phyloP scores from a whole-genome alignment of 2,797 vertebrate species.

The Chanos chanos region DNA sequence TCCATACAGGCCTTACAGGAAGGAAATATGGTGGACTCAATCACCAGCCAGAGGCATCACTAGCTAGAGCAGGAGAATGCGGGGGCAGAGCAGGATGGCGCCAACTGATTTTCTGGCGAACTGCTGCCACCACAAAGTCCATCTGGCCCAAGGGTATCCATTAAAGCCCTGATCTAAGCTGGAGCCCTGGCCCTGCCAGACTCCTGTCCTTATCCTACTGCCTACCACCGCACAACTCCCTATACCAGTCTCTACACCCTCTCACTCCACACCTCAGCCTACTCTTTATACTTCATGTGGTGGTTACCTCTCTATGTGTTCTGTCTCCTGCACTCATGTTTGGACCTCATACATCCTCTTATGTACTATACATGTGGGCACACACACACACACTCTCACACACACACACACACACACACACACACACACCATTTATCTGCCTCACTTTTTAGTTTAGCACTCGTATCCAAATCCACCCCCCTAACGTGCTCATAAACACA shows the following conservation, averaged over 20 bases:
- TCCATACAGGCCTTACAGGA: background rate
- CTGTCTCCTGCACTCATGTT: no score
- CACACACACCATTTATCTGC: no score
- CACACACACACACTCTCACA: no score
- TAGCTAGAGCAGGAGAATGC: background rate
- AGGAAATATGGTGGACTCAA: background rate
- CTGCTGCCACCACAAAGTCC: background rate
- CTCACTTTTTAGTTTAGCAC: no score
- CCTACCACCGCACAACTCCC: background rate
- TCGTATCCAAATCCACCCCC: no score
- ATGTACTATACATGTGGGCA: no score
- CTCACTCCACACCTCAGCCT: background rate
- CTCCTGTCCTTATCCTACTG: background rate
- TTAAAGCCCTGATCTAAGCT: background rate
- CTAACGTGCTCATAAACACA: no score
- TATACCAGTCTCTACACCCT: background rate
- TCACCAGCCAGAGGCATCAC: background rate
- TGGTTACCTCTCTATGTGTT: no score
- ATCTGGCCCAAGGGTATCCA: slow-evolving; percentile 4
- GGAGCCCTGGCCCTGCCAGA: background rate
- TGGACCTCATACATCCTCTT: no score
- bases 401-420: no score
- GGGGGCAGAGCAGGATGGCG: background rate
- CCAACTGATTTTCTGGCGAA: slow-evolving; percentile 2
- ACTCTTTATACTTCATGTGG: no score